Evolutionary conservation across 2,113 vertebrate species (phyloP), one percentile per base, ranked within the genome.

Genomic region (Gorsachius goisagi): DNA sequence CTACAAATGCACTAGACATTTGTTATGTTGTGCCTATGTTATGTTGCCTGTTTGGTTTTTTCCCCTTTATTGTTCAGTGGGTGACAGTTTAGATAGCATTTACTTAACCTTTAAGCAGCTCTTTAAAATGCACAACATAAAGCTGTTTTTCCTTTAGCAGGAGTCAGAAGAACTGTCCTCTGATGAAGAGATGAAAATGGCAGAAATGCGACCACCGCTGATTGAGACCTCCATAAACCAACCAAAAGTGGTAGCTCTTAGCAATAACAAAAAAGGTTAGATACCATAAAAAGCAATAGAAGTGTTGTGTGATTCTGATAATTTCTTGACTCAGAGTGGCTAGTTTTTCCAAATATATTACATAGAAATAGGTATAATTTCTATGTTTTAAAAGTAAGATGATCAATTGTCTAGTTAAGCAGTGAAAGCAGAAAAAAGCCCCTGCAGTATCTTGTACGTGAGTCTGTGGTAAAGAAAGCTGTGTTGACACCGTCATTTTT

Each of bases 111-210:
- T 95, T 87, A 44, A 64, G 14, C 8, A 85, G 12, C 19, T 79
- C 11, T 78, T 63, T 44, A 32, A 92, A 95, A 80, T 68, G 19
- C 67, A 69, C 10, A 64, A 17, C 19, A 45, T 82, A 75, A 88
- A 91, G 52, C 62, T 53, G 3, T 49, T 52, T 90, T 92, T 94
- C 45, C 55, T 92, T 97, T 85, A 69, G 52, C 96, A 99, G 99
- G 99, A 99, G 81, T 99, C 99, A 32, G 99, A 99, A 96, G 99
- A 99, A 79, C 98, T 99, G 30, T 99, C 99, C 28, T 99, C 99
- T 88, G 99, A 99, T 96, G 99, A 99, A 96, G 99, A 99, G 97
- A 99, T 99, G 99, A 99, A 99, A 97, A 98, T 99, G 72, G 99
- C 99, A 22, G 99, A 99, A 98, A 99, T 99, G 99, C 97, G 99